Percentiles rank a stretch among this genome's conserved stretches.
Evolutionary conservation across 1,140 invertebrate species (phyloP).

Genomic region (Pemphigus obesinymphae): DNA sequence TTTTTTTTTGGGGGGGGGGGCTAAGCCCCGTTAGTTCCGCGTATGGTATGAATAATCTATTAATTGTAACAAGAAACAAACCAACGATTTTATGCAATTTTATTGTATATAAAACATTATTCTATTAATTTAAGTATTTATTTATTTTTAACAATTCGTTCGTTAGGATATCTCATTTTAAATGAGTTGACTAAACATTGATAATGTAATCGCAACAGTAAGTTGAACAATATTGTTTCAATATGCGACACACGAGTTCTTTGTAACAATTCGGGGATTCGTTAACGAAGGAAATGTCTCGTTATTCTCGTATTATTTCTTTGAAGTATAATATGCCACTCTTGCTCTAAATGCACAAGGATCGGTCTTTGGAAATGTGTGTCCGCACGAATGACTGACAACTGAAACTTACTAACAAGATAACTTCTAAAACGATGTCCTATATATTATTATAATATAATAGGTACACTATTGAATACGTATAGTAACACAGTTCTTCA

Average conservation of each 20-base stretch:
- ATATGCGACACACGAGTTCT: not conserved
- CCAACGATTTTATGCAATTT: too few species aligned
- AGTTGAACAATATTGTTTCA: not conserved
- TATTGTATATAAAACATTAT: too few species aligned
- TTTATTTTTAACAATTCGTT: too few species aligned
- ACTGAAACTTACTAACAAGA: slow-evolving; percentile 6
- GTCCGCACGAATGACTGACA: not conserved
- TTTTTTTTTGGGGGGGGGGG: too few species aligned
- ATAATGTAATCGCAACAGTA: too few species aligned
- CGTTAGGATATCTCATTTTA: too few species aligned
- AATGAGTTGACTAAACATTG: too few species aligned
- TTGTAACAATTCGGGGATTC: not conserved
- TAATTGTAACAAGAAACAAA: too few species aligned
- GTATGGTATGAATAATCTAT: too few species aligned
- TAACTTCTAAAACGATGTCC: not conserved
- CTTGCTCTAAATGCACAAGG: not conserved
- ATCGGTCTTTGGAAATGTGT: not conserved
- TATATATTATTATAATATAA: too few species aligned
- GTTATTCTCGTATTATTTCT: not conserved
- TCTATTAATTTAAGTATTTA: too few species aligned
- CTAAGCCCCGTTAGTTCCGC: too few species aligned
- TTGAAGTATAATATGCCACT: not conserved
- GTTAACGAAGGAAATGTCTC: not conserved
- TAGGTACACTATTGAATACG: not conserved
- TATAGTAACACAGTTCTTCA: not conserved